phyloP scores from a whole-genome alignment of 2,113 vertebrate species.

The Cololabis saira region DNA sequence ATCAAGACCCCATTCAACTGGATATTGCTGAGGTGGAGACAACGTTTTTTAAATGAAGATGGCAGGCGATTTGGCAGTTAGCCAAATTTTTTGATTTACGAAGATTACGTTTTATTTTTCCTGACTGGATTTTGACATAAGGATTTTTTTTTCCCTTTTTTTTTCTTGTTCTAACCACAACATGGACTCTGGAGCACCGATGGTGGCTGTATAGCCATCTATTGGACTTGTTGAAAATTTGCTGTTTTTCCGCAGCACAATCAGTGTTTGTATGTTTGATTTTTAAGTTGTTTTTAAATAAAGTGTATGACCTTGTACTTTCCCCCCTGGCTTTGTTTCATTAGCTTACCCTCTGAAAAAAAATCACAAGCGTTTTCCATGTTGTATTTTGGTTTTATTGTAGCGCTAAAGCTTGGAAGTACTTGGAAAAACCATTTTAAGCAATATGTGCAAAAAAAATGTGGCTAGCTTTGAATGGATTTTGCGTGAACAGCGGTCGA shows the following conservation, averaged over 20 bases:
- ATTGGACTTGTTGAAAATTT: conserved; percentile 50
- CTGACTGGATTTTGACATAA: conserved; percentile 49
- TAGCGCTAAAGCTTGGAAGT: not conserved
- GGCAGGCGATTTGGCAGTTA: conserved; percentile 76
- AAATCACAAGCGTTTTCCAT: not conserved
- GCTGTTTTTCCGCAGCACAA: conserved; percentile 40
- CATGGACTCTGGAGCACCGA: conserved; percentile 54
- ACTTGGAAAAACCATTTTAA: conserved; percentile 10
- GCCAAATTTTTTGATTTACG: conserved; percentile 50
- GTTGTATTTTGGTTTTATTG: not conserved
- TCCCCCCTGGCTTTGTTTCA: conserved; percentile 64
- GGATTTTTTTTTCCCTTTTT: conserved; percentile 28
- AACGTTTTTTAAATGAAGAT: conserved; percentile 92
- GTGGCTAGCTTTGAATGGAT: conserved; percentile 19
- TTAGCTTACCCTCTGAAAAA: conserved; percentile 35
- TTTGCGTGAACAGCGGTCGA: not conserved
- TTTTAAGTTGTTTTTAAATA: conserved; percentile 76
- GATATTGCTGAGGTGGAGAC: conserved; percentile 89
- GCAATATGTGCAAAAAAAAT: not conserved
- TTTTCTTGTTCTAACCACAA: conserved; percentile 35
- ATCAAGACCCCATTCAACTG: conserved; percentile 92
- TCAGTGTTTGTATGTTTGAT: conserved; percentile 65
- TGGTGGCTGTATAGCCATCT: conserved; percentile 15
- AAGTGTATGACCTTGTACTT: conserved; percentile 66
- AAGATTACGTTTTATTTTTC: conserved; percentile 55